Evolutionary conservation across 1,140 invertebrate genomes (phyloP).

Genomic region (Diabrotica undecimpunctata): DNA sequence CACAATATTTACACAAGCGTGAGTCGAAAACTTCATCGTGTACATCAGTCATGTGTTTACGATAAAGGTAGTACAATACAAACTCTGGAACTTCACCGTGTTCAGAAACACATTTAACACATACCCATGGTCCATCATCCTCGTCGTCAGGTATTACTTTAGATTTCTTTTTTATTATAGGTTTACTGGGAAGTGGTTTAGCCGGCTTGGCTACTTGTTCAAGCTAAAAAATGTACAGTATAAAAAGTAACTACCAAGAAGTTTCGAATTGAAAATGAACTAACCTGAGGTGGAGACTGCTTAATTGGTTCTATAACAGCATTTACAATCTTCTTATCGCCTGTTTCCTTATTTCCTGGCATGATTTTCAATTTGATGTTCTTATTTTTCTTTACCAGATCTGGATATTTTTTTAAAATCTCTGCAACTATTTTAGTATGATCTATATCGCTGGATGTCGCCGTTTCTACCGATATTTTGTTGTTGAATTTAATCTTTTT

Average conservation of each 20-base stretch:
- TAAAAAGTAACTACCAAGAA: too few relatives aligned
- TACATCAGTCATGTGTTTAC: constrained; percentile 75
- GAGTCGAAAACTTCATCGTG: constrained; percentile 77
- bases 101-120: constrained; percentile 46
- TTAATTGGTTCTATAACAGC: constrained; percentile 35
- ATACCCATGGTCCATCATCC: constrained; percentile 51
- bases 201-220: too few relatives aligned
- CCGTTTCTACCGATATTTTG: constrained; percentile 35
- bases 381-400: constrained; percentile 80
- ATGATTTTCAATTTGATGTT: constrained; percentile 84
- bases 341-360: constrained; percentile 38
- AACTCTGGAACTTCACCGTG: constrained; percentile 65
- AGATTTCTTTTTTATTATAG: constrained; percentile 10
- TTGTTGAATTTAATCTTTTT: constrained; percentile 24
- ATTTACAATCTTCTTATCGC: constrained; percentile 24
- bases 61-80: constrained; percentile 70
- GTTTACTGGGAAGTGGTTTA: too few relatives aligned
- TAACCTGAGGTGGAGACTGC: constrained; percentile 16
- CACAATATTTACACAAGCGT: constrained; percentile 80
- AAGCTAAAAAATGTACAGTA: too few relatives aligned
- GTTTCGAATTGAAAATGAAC: too few relatives aligned
- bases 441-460: constrained; percentile 48
- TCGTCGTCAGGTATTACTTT: constrained; percentile 37
- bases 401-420: constrained; percentile 82
- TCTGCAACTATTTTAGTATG: constrained; percentile 84